phyloP scores from a whole-genome alignment of 1,140 invertebrate species.

The Aphelenchoides besseyi region DNA sequence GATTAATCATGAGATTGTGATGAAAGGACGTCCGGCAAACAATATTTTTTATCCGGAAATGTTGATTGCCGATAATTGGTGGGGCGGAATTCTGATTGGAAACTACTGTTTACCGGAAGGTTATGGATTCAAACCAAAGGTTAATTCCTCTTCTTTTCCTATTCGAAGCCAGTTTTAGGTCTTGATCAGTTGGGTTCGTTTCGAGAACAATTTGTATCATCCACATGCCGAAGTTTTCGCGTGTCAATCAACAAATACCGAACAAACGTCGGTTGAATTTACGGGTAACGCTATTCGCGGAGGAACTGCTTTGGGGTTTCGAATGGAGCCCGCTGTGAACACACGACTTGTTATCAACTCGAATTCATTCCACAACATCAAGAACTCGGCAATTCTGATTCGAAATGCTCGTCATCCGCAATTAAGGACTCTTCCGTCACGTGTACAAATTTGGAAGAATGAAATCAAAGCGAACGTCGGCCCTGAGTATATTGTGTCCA shows the following conservation, averaged over 20 bases:
- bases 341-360: conserved; percentile 73
- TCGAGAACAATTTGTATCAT: conserved; percentile 56
- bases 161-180: conserved; percentile 63
- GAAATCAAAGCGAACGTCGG: conserved; percentile 59
- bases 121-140: conserved; percentile 74
- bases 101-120: conserved; percentile 76
- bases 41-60: conserved; percentile 60
- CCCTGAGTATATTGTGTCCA: conserved; percentile 58
- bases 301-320: conserved; percentile 51
- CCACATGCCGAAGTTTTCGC: conserved; percentile 56
- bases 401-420: conserved; percentile 63
- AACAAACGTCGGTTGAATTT: conserved; percentile 44
- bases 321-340: conserved; percentile 79
- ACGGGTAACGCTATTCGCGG: conserved; percentile 42
- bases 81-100: conserved; percentile 74
- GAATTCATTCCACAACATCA: conserved; percentile 81
- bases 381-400: conserved; percentile 65
- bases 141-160: conserved; percentile 70
- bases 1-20: conserved; percentile 57
- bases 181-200: conserved; percentile 60
- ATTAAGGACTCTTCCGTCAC: conserved; percentile 65
- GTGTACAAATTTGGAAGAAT: conserved; percentile 63
- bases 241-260: conserved; percentile 37
- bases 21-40: conserved; percentile 60
- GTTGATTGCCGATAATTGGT: conserved; percentile 52